These are phyloP conservation scores for Drosophila rufa DNA, from an alignment of 1,140 invertebrate genomes.

Conservation along the genomic window DNA sequence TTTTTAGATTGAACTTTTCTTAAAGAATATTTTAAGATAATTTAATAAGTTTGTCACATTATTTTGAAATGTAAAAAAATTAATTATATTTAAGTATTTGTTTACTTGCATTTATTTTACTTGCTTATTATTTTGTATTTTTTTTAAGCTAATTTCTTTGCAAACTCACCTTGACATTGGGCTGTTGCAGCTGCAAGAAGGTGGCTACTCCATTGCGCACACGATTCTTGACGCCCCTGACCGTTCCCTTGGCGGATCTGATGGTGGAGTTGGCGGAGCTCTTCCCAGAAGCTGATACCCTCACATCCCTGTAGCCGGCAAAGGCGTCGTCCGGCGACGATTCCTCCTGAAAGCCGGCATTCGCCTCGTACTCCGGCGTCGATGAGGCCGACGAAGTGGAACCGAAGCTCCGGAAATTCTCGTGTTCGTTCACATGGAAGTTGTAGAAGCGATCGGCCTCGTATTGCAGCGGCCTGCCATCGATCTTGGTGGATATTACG, in stretches of 20 bases:
- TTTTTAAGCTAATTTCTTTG: conserved; percentile 86
- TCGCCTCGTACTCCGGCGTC: conserved; percentile 34
- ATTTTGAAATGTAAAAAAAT: too few relatives aligned
- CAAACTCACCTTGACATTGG: conserved; percentile 89
- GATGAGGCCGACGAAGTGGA: conserved; percentile 66
- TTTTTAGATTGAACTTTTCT: too few relatives aligned
- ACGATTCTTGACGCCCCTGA: conserved; percentile 96
- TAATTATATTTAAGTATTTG: background rate
- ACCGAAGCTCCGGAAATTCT: conserved; percentile 87
- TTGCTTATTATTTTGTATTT: background rate
- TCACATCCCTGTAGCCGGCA: conserved; percentile 92
- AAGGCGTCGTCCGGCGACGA: conserved; percentile 88
- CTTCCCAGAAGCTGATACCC: conserved; percentile 87
- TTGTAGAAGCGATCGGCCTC: conserved; percentile 92
- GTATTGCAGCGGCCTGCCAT: conserved; percentile 85
- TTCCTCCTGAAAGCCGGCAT: conserved; percentile 64
- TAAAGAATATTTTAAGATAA: too few relatives aligned
- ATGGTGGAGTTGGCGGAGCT: conserved; percentile 89
- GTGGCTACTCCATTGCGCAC: conserved; percentile 97
- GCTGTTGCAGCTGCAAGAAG: conserved; percentile 92
- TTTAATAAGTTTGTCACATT: too few relatives aligned
- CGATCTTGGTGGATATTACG: conserved; percentile 47
- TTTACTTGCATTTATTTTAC: background rate
- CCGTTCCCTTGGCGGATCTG: conserved; percentile 94
- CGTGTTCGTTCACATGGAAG: conserved; percentile 92